These are phyloP conservation scores for Coturnix japonica DNA, from an alignment of 2,113 vertebrate species.

Conservation along the genomic window DNA sequence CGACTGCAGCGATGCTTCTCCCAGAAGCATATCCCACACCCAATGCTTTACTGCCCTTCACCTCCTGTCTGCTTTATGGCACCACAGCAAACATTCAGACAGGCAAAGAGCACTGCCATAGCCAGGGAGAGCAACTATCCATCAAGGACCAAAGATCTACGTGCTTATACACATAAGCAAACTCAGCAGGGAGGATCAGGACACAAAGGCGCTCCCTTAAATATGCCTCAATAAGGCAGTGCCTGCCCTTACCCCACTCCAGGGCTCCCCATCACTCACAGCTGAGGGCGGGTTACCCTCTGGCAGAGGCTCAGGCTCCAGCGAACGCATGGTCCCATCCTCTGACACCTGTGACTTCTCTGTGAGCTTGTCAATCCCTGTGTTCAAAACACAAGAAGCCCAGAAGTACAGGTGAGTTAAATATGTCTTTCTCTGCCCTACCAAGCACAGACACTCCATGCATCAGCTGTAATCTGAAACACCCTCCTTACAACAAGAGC, in stretches of 20 bases:
- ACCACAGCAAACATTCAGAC: not conserved
- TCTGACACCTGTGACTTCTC: slow-evolving; percentile 98
- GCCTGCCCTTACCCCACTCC: slow-evolving; percentile 67
- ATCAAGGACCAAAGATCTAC: not conserved
- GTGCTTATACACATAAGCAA: rapidly evolving
- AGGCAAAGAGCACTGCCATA: not conserved
- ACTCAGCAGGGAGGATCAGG: not conserved
- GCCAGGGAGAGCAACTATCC: not conserved
- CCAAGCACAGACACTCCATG: not conserved
- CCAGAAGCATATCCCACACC: not conserved
- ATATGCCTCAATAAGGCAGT: not conserved
- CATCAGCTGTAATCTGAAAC: not conserved
- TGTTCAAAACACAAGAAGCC: not conserved
- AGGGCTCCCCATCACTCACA: slow-evolving; percentile 80
- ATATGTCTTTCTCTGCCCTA: not conserved
- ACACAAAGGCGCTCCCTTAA: not conserved
- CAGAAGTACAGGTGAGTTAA: not conserved
- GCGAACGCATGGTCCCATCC: slow-evolving; percentile 91
- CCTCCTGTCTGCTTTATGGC: not conserved
- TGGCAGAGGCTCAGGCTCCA: slow-evolving; percentile 78
- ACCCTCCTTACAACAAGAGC: not conserved
- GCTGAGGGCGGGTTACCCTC: slow-evolving; percentile 72
- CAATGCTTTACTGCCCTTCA: not conserved
- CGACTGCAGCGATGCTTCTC: not conserved
- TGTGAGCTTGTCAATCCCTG: slow-evolving; percentile 96